These are phyloP conservation scores for Vulpes lagopus DNA, from an alignment of 2,113 vertebrate genomes.

Conservation along the genomic window DNA sequence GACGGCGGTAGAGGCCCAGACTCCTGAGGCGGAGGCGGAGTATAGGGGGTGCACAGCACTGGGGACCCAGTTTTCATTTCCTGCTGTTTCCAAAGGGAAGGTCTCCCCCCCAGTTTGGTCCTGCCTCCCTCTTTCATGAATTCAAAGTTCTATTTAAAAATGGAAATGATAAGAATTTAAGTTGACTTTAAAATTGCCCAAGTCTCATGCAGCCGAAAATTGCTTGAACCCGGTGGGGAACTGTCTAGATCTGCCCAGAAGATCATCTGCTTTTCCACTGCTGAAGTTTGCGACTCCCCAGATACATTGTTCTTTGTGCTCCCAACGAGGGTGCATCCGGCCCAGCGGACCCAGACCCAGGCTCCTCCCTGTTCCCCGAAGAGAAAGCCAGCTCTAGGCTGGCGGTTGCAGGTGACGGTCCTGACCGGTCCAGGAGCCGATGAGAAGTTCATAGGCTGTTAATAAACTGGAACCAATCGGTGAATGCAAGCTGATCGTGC, in stretches of 20 bases:
- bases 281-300: fast-evolving
- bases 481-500: slow-evolving; percentile 89
- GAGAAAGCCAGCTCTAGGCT: neutral
- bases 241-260: neutral
- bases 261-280: neutral
- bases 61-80: neutral
- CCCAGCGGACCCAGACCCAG: fast-evolving
- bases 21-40: fast-evolving
- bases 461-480: slow-evolving; percentile 98
- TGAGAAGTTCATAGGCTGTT: slow-evolving; percentile 99
- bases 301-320: neutral
- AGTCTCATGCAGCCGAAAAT: neutral
- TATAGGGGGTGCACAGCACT: no score
- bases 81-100: neutral
- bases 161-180: neutral
- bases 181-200: neutral
- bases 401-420: slow-evolving; percentile 87
- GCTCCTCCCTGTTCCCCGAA: neutral
- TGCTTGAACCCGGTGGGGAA: neutral
- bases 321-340: fast-evolving
- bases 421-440: slow-evolving; percentile 88
- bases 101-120: no score
- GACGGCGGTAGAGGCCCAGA: fast-evolving
- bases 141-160: neutral
- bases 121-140: no score